phyloP scores from a whole-genome alignment of 2,888 invertebrate genomes.

The Drosophila quinaria region DNA sequence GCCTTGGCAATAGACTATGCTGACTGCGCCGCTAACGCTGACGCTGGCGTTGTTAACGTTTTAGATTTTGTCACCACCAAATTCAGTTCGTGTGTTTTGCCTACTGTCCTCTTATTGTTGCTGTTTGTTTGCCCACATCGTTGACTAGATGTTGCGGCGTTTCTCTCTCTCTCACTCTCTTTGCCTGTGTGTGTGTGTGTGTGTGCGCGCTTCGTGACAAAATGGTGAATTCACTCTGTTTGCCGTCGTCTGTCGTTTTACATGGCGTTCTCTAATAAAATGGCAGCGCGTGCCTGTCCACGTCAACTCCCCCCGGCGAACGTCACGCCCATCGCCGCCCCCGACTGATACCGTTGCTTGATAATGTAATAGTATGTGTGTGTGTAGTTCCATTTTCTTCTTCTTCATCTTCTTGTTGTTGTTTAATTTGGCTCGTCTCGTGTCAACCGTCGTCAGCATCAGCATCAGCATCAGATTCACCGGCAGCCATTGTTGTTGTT shows the following conservation, averaged over 20 bases:
- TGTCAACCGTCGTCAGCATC: slow-evolving; percentile 80
- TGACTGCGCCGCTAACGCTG: slow-evolving; percentile 35
- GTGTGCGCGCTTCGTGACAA: slow-evolving; percentile 61
- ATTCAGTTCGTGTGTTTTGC: slow-evolving; percentile 21
- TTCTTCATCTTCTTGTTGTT: slow-evolving; percentile 27
- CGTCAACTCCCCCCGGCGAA: slow-evolving; percentile 13
- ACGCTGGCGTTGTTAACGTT: slow-evolving; percentile 40
- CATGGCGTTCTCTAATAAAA: slow-evolving; percentile 81
- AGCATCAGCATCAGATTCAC: slow-evolving; percentile 70
- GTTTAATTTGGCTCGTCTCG: slow-evolving; percentile 68
- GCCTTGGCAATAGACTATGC: not conserved
- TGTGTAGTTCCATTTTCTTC: slow-evolving; percentile 21
- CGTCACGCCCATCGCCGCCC: slow-evolving; percentile 10
- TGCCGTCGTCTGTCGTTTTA: slow-evolving; percentile 54
- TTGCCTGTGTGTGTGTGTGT: slow-evolving; percentile 33
- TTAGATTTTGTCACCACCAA: slow-evolving; percentile 58
- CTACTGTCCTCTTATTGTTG: slow-evolving; percentile 21
- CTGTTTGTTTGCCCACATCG: slow-evolving; percentile 41
- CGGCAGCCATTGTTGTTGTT: slow-evolving; percentile 43
- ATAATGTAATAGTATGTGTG: slow-evolving; percentile 29
- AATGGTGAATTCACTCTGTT: slow-evolving; percentile 72
- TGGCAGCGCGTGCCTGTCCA: slow-evolving; percentile 72
- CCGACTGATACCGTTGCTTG: slow-evolving; percentile 19
- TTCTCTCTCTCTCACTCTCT: slow-evolving; percentile 21
- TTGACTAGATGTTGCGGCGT: slow-evolving; percentile 55